Base-by-base conservation (phyloP, 2,888 invertebrate species). In the Odontothrips loti region DNA sequence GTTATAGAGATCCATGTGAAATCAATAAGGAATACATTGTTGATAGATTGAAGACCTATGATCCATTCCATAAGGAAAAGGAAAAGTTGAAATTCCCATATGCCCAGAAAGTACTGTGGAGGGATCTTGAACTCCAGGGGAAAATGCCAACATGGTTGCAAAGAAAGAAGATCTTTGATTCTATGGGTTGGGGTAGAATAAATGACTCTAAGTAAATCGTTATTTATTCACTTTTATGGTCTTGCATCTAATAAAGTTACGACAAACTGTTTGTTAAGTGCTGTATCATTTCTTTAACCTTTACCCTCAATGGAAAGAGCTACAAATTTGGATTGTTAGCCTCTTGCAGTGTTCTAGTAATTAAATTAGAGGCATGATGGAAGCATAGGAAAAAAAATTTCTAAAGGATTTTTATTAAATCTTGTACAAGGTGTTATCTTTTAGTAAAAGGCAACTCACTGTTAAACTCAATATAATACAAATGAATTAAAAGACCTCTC, bases 1-100 rank as follows among this genome's bases (percentile, higher is more conserved):
- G 93, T 86, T 97, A 98, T 87, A 91, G 97, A 84, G 96, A 98
- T 87, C 93, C 93, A 0, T 96, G 97, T 87, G 92, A 97, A 85
- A 92, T 99, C 1, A 94, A 94, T 83, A 95, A 96, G 86, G 96
- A 98, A 86, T 94, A 94, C 86, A 88, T 98, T 81, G 86, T 94
- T 82, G 92, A 93, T 81, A 95, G 97, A 87, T 87, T 99, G 81
- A 92, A 93, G 84, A 90, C 91, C 81, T 91, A 93, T 27, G 92
- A 96, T 89, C 97, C 98, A 0, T 97, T 97, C 86, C 90, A 92
- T 83, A 89, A 89, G 0, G 92, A 94, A 0, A 89, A 91, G 78
- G 89, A 91, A 47, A 90, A 91, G 0, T 86, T 93, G 23, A 91
- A 90, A 84, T 96, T 91, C 87, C 96, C 96, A 0, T 93, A 93